Base-by-base conservation (phyloP, 2,888 invertebrate species). In the Chesias legatella region DNA sequence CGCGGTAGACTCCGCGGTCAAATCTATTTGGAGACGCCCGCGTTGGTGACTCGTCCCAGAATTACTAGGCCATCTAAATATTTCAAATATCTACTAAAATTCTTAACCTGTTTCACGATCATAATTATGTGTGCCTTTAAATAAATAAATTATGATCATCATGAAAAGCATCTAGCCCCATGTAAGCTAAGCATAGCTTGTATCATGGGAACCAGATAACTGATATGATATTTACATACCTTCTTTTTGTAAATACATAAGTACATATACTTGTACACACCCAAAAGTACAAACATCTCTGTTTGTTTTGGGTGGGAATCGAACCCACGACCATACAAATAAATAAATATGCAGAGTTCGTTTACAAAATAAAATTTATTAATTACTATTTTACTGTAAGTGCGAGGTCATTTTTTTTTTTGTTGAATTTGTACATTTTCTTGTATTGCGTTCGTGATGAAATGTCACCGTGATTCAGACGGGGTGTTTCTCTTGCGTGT, bases 401-500 rank as follows among this genome's bases (percentile, higher is more conserved):
- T 73, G 80, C 80, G 82, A 82, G 80, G 82, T 77, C 68, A 54
- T 37, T 39, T 48, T 28, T 24, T 21, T 23, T 36, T 36, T 33
- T 41, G 30, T 37, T n/a, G n/a, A n/a, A n/a, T 49, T 42, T 58
- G 51, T 49, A 58, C 35, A 44, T 60, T 80, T 79, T 80, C 79
- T 84, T 79, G 76, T 78, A 63, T 64, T 51, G 48, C 47, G 51
- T 48, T 46, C 43, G 42, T 51, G 36, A 8, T 26, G 23, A n/a
- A 5, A 8, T 21, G 31, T 20, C 13, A 22, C 65, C 61, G 57
- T 63, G 62, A 63, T 66, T 67, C 58, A 73, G 22, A 71, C 62
- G n/a, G 70, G 66, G 48, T 82, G 86, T 58, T 84, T 84, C 51
- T 86, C 85, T 66, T 86, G 85, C 30, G 88, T 88, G 70, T 88